Conservation (phyloP, 2,113 vertebrate genomes). For the Amphiprion ocellaris region DNA sequence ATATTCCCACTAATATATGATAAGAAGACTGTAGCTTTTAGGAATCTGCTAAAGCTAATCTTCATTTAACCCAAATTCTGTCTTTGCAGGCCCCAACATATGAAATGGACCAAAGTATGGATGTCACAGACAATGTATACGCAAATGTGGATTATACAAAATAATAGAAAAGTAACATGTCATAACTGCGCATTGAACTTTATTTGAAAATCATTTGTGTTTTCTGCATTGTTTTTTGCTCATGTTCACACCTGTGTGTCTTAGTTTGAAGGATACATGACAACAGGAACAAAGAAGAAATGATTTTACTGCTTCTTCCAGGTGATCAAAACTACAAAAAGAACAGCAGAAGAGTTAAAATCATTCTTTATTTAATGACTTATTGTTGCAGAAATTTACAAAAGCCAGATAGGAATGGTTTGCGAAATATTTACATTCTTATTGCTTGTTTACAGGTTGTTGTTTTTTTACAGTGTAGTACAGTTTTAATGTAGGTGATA, state of each 20-base stretch:
- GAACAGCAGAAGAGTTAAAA: not conserved
- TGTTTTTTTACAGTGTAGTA: too few relatives aligned
- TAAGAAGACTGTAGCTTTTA: not conserved
- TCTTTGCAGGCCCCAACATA: constrained; percentile 44
- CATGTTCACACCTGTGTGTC: not conserved
- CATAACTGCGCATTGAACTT: too few relatives aligned
- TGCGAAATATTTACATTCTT: not conserved
- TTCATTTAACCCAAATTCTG: constrained; percentile 20
- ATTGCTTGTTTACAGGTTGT: too few relatives aligned
- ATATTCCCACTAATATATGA: too few relatives aligned
- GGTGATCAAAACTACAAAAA: not conserved
- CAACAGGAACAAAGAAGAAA: too few relatives aligned
- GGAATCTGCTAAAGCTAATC: not conserved
- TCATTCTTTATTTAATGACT: not conserved
- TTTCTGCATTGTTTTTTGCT: too few relatives aligned
- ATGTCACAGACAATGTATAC: constrained; percentile 50
- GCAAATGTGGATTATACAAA: constrained; percentile 60
- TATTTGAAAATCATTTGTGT: too few relatives aligned
- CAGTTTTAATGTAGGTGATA: too few relatives aligned
- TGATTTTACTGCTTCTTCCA: not conserved
- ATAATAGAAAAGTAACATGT: not conserved
- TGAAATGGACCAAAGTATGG: constrained; percentile 8
- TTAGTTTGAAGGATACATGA: not conserved
- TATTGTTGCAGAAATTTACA: not conserved
- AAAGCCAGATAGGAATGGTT: not conserved